phyloP scores from a whole-genome alignment of 1,140 invertebrate species.

The Paralvinella palmiformis region DNA sequence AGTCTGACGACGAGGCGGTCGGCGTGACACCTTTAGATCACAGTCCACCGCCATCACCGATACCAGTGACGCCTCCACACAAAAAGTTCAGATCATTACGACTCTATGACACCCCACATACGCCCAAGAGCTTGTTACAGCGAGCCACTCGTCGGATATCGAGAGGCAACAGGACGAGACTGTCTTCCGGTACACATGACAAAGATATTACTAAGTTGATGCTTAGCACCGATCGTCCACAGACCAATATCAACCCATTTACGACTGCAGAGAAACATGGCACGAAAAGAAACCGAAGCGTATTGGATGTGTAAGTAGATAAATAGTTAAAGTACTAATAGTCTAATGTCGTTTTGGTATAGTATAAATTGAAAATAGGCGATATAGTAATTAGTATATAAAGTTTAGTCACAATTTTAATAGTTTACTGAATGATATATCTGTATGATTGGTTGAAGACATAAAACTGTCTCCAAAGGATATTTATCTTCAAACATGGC shows the following conservation, averaged over 20 bases:
- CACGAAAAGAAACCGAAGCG: background rate
- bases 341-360: too few species aligned
- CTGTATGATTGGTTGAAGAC: too few species aligned
- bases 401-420: too few species aligned
- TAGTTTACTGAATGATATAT: too few species aligned
- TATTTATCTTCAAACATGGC: too few species aligned
- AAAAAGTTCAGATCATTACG: constrained; percentile 72
- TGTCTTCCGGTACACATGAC: constrained; percentile 53
- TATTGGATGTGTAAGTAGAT: background rate
- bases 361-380: too few species aligned
- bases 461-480: too few species aligned
- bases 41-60: background rate
- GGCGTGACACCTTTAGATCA: background rate
- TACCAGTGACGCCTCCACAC: constrained; percentile 62
- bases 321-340: too few species aligned
- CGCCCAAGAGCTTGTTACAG: constrained; percentile 77
- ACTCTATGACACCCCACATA: constrained; percentile 75
- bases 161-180: constrained; percentile 52
- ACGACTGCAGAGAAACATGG: constrained; percentile 7
- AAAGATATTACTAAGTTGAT: too few species aligned
- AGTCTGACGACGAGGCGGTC: background rate
- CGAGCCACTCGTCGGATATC: constrained; percentile 61
- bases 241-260: constrained; percentile 13
- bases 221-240: constrained; percentile 16
- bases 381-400: too few species aligned